These are phyloP conservation scores for Proterorhinus semilunaris DNA, from an alignment of 2,113 vertebrate species.

Conservation along the genomic window DNA sequence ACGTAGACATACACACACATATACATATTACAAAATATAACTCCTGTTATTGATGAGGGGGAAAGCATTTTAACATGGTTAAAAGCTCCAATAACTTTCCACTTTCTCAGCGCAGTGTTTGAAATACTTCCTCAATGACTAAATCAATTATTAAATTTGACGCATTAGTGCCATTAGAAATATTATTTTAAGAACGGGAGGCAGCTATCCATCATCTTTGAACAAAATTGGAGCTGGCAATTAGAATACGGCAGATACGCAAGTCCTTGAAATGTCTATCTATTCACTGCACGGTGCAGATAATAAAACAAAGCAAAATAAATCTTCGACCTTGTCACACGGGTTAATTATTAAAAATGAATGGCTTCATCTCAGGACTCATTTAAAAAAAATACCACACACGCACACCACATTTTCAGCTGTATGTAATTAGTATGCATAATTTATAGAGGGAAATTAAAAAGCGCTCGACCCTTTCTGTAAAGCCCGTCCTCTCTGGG, in stretches of 20 bases:
- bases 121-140: not conserved
- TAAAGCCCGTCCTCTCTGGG: slow-evolving; percentile 5
- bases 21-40: no score
- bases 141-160: not conserved
- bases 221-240: not conserved
- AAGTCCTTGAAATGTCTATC: slow-evolving; percentile 4
- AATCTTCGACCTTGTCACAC: not conserved
- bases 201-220: not conserved
- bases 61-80: not conserved
- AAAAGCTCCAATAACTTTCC: no score
- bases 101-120: not conserved
- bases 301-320: slow-evolving; percentile 9
- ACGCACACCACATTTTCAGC: not conserved
- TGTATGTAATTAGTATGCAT: slow-evolving; percentile 11
- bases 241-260: not conserved
- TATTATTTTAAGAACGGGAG: not conserved
- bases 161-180: not conserved
- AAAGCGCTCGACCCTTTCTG: slow-evolving; percentile 3
- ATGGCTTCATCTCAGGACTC: slow-evolving; percentile 9
- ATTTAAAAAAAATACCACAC: not conserved
- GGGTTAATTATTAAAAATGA: slow-evolving; percentile 15
- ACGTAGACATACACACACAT: no score
- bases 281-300: not conserved
- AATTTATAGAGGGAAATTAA: slow-evolving; percentile 11
- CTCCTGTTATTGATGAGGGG: no score